phyloP scores from a whole-genome alignment of 2,797 vertebrate species.

The Notoglanidium macrostoma region DNA sequence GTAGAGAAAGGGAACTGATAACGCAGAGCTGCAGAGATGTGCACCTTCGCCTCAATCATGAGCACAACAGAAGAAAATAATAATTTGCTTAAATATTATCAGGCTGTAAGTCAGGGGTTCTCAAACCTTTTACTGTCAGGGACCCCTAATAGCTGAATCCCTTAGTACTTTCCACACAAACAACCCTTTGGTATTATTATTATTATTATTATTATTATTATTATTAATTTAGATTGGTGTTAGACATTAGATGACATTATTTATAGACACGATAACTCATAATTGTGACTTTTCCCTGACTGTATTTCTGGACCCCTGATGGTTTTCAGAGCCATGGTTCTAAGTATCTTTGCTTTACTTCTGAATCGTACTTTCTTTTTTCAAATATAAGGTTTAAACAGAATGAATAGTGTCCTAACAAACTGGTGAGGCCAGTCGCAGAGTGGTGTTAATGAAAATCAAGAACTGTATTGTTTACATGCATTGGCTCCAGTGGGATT shows the following conservation, averaged over 20 bases:
- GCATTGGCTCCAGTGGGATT: conserved; percentile 25
- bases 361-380: neutral
- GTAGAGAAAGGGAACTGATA: neutral
- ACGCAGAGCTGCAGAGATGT: neutral
- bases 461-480: conserved; percentile 37
- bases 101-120: neutral
- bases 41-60: neutral
- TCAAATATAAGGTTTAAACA: neutral
- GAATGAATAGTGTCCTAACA: conserved; percentile 20
- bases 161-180: neutral
- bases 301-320: neutral
- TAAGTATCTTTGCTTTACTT: neutral
- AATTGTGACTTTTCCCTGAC: neutral
- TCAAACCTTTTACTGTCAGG: neutral
- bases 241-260: neutral
- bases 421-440: conserved; percentile 19
- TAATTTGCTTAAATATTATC: neutral
- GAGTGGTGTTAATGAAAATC: conserved; percentile 36
- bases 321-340: neutral
- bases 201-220: no score
- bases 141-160: neutral
- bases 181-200: neutral
- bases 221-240: neutral
- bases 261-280: neutral
- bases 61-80: neutral